Percentiles rank a stretch among this genome's conserved stretches.
These are phyloP conservation scores for Gobio gobio DNA, from an alignment of 2,113 vertebrate species.

Conservation along the genomic window DNA sequence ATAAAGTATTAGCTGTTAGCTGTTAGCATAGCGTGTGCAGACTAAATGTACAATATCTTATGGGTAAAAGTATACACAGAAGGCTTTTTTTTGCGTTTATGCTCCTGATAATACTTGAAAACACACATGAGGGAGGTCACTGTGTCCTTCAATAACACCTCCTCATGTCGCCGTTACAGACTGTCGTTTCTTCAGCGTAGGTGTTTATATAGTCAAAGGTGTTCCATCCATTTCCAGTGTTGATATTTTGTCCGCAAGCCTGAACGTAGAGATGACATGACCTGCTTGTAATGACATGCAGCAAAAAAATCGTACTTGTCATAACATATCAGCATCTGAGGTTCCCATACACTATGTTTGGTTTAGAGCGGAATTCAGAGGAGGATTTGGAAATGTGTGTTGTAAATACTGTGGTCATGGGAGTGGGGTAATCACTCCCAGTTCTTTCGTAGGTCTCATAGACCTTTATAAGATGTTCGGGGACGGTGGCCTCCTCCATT, in stretches of 20 bases:
- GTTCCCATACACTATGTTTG: conserved; percentile 43
- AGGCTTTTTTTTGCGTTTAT: conserved; percentile 44
- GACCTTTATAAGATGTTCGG: conserved; percentile 67
- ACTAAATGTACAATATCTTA: conserved; percentile 41
- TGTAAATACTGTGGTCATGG: conserved; percentile 79
- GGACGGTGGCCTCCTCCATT: conserved; percentile 20
- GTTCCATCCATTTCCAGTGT: conserved; percentile 31
- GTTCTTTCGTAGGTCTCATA: conserved; percentile 80
- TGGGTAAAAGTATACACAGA: conserved; percentile 39
- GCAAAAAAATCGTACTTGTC: conserved; percentile 11
- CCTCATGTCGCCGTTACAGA: conserved; percentile 22
- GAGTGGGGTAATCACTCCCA: conserved; percentile 76
- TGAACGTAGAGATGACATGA: conserved; percentile 14
- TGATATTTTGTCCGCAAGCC: conserved; percentile 12
- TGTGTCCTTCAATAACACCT: conserved; percentile 34
- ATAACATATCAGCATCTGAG: conserved; percentile 41
- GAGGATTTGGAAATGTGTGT: conserved; percentile 51
- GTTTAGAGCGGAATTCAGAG: conserved; percentile 53
- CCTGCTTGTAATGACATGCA: conserved; percentile 37
- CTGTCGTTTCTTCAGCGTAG: neutral
- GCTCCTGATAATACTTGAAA: conserved; percentile 63
- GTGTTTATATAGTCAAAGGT: conserved; percentile 25
- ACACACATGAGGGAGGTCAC: conserved; percentile 39
- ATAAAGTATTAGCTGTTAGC: conserved; percentile 49
- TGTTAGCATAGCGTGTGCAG: conserved; percentile 9